Percentiles rank a stretch among this genome's conserved stretches.
Conservation (phyloP, 2,797 vertebrate genomes). For the Cheirogaleus major region DNA sequence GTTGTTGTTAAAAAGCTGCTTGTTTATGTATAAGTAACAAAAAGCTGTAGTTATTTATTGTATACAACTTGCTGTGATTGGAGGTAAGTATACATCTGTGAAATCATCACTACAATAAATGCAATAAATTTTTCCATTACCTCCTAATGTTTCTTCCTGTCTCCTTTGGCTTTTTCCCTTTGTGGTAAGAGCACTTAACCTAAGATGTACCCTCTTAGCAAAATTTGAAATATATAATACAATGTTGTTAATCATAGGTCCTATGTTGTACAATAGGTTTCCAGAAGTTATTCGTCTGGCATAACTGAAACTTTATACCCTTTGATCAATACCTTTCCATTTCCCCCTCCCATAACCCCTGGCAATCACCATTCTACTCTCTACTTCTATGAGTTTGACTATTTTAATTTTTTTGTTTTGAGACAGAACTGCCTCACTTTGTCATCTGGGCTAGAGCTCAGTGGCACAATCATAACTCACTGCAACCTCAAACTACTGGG, state of each 20-base stretch:
- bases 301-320: neutral
- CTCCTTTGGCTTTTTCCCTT: neutral
- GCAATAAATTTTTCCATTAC: neutral
- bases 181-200: neutral
- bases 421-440: too few species aligned
- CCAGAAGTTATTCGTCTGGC: neutral
- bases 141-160: neutral
- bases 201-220: neutral
- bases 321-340: neutral
- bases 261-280: neutral
- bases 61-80: neutral
- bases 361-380: neutral
- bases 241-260: neutral
- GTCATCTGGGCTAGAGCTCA: too few species aligned
- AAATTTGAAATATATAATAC: neutral
- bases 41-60: neutral
- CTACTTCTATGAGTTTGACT: too few species aligned
- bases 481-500: too few species aligned
- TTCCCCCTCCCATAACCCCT: neutral
- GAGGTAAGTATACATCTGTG: neutral
- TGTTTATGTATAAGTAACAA: neutral
- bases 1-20: neutral
- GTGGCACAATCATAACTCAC: too few species aligned
- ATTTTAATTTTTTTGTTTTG: too few species aligned
- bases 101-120: neutral